A percentile compares a stretch with the other conserved stretches of the same genome.
Evolutionary conservation across 1,140 invertebrate genomes (phyloP).

Genomic region (Glomeris maerens): DNA sequence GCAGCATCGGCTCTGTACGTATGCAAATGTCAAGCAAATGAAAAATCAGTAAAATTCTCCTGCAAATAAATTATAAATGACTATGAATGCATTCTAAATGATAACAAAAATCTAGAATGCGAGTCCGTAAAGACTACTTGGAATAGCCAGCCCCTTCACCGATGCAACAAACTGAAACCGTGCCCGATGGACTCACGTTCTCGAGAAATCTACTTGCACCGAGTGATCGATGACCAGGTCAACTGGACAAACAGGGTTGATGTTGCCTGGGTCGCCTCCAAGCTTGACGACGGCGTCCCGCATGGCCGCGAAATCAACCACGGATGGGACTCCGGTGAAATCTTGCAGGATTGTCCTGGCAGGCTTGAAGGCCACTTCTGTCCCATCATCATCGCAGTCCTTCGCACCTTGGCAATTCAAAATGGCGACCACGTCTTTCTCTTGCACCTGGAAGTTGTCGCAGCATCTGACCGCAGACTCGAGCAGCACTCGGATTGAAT

Average conservation of each 20-base stretch:
- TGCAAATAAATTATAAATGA: too few species aligned
- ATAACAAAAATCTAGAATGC: slow-evolving; percentile 9
- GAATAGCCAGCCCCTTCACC: slow-evolving; percentile 1
- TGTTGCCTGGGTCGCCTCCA: slow-evolving; percentile 76
- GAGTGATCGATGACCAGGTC: slow-evolving; percentile 98
- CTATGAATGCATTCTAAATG: too few species aligned
- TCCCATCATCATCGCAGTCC: slow-evolving; percentile 40
- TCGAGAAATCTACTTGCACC: slow-evolving; percentile 85
- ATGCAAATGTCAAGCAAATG: too few species aligned
- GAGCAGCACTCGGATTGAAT: slow-evolving; percentile 78
- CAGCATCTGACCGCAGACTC: slow-evolving; percentile 93
- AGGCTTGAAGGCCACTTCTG: slow-evolving; percentile 94
- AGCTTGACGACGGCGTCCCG: slow-evolving; percentile 79
- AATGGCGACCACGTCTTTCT: slow-evolving; percentile 77
- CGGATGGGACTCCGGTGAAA: slow-evolving; percentile 91
- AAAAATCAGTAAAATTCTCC: too few species aligned
- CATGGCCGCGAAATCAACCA: slow-evolving; percentile 98
- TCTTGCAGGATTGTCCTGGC: slow-evolving; percentile 92
- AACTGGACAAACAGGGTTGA: slow-evolving; percentile 93
- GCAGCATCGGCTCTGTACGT: slow-evolving; percentile 70
- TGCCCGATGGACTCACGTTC: slow-evolving; percentile 60
- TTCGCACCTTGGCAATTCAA: slow-evolving; percentile 78
- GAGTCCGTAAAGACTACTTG: neutral
- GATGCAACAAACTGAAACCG: too few species aligned
- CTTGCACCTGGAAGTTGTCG: slow-evolving; percentile 76